Evolutionary conservation across 2,797 vertebrate genomes (phyloP), one percentile per base, ranked within the genome.

Genomic region (Xenentodon cancila): DNA sequence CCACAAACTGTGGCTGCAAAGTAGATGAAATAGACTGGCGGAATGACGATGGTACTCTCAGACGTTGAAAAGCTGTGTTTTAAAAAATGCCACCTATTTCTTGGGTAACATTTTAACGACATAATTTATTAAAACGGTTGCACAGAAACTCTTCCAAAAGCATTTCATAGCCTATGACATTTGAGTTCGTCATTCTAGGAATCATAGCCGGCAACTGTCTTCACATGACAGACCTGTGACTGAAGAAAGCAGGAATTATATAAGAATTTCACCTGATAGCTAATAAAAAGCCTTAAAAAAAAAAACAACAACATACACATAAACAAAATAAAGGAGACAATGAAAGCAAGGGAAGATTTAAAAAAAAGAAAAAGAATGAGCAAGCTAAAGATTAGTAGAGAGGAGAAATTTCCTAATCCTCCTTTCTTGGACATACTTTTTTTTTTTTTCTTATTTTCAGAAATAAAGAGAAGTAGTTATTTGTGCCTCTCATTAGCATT

Each of bases 251-350:
- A 55, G 68, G 30, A 84, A 25, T 3, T 25, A 25, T 25, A 25
- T 80, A 74, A 73, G 66, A 79, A 73, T 75, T 81, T 67, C 49
- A 77, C 59, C 72, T 68, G 32, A 81, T 71, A 19, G 70, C 49
- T 76, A 80, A 78, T 68, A 80, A 79, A 75, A 71, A 75, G 53
- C 20, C 25, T 64, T 53, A 54, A 64, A 72, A 77, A 52, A 16
- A 53, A 25, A 64, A 62, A 58, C 17, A 37, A 43, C 2, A 5
- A 7, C 18, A 18, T 45, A 1, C 1, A 45, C 7, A 79, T 49
- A 71, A 13, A 58, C 25, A 25, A 61, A 19, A 30, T 13, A 3
- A 4, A 47, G 20, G 22, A 32, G 51, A 34, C 25, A 25, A 19
- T 17, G 6, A 4, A 22, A 44, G 40, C 25, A 25, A 5, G 25